Conservation (phyloP, 2,888 invertebrate genomes). For the Hirtodrosophila duncani region DNA sequence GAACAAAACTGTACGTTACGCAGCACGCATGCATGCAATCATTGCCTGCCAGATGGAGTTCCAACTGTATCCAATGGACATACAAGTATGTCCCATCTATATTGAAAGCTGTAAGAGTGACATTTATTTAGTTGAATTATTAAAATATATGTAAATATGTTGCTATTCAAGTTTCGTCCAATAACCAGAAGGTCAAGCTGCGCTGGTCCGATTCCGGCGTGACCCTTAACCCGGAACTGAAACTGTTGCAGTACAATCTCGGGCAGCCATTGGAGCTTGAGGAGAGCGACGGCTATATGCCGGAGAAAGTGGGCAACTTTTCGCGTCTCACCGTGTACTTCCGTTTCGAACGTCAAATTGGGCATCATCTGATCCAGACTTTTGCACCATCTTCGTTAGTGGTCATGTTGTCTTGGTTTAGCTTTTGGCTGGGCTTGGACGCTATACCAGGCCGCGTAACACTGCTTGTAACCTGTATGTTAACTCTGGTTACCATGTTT, state of each 20-base stretch:
- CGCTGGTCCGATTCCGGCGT: slow-evolving; percentile 88
- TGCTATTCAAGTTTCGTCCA: slow-evolving; percentile 85
- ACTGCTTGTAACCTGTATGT: slow-evolving; percentile 89
- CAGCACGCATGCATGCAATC: slow-evolving; percentile 90
- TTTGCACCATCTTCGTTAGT: slow-evolving; percentile 90
- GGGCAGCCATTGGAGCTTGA: slow-evolving; percentile 85
- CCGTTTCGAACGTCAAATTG: slow-evolving; percentile 89
- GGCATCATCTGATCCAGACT: slow-evolving; percentile 90
- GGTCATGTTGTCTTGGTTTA: slow-evolving; percentile 91
- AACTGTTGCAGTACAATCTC: slow-evolving; percentile 88
- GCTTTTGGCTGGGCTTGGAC: slow-evolving; percentile 91
- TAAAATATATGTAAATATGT: background rate
- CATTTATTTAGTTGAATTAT: too few relatives aligned
- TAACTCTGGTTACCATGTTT: slow-evolving; percentile 91
- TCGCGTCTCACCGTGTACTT: slow-evolving; percentile 88
- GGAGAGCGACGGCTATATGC: slow-evolving; percentile 86
- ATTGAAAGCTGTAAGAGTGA: slow-evolving; percentile 93
- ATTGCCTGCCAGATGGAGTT: slow-evolving; percentile 93
- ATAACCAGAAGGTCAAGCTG: slow-evolving; percentile 86
- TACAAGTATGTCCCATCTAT: slow-evolving; percentile 89
- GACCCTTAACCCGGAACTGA: slow-evolving; percentile 87
- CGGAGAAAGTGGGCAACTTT: slow-evolving; percentile 90
- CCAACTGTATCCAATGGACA: slow-evolving; percentile 91
- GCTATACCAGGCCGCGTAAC: slow-evolving; percentile 91
- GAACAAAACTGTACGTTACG: slow-evolving; percentile 88